Evolutionary conservation across 2,888 invertebrate species (phyloP).

Genomic region (Pecten maximus): DNA sequence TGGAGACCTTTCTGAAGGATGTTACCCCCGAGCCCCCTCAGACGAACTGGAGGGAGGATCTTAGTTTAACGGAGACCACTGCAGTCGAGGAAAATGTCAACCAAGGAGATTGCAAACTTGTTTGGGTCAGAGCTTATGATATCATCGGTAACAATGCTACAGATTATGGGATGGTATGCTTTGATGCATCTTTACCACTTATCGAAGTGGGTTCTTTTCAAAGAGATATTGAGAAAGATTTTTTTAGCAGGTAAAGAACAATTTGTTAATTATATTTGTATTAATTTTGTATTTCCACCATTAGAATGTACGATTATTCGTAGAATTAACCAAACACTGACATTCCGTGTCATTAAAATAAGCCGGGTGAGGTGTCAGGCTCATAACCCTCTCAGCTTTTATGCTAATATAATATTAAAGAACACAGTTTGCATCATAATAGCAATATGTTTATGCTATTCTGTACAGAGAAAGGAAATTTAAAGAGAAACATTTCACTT

Average conservation of each 20-base stretch:
- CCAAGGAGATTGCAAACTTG: conserved; percentile 41
- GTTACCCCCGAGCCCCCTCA: not conserved
- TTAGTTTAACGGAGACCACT: conserved; percentile 5
- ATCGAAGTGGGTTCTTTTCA: not conserved
- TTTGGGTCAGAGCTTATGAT: conserved; percentile 52
- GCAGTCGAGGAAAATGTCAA: not conserved
- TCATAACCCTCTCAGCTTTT: too few relatives aligned
- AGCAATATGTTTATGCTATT: too few relatives aligned
- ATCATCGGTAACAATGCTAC: conserved; percentile 48
- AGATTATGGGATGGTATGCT: conserved; percentile 50
- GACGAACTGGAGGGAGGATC: not conserved
- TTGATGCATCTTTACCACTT: conserved; percentile 49
- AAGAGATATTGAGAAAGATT: not conserved
- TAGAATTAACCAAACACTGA: too few relatives aligned
- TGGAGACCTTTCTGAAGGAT: not conserved
- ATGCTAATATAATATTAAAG: too few relatives aligned
- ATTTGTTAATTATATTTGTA: too few relatives aligned
- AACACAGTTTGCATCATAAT: too few relatives aligned
- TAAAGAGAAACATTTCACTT: too few relatives aligned
- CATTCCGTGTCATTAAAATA: too few relatives aligned
- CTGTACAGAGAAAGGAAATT: too few relatives aligned
- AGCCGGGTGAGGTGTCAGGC: too few relatives aligned
- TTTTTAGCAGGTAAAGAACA: not conserved
- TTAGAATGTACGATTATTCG: too few relatives aligned
- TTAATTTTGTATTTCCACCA: too few relatives aligned